These are phyloP conservation scores for Zaprionus capensis DNA, from an alignment of 1,140 invertebrate genomes.

Conservation along the genomic window DNA sequence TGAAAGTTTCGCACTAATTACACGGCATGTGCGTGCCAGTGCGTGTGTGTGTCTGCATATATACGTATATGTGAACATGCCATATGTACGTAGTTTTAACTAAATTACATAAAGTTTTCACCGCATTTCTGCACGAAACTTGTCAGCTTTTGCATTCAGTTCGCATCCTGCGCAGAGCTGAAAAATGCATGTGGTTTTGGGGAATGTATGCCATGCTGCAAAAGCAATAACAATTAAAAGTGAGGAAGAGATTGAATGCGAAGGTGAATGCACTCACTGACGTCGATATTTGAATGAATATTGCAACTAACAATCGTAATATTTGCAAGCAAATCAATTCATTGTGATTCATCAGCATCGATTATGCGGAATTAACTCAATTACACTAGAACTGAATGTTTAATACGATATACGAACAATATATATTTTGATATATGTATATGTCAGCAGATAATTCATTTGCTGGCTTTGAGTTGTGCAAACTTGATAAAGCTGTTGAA, in stretches of 20 bases:
- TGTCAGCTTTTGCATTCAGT: constrained; percentile 34
- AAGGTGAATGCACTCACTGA: not conserved
- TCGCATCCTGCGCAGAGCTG: not conserved
- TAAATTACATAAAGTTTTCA: constrained; percentile 58
- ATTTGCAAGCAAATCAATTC: not conserved
- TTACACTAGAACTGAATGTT: not conserved
- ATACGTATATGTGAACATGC: not conserved
- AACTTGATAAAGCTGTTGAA: not conserved
- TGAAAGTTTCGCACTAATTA: constrained; percentile 64
- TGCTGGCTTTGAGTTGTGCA: not conserved
- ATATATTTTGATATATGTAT: no score
- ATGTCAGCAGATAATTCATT: not conserved
- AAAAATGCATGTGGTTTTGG: constrained; percentile 2
- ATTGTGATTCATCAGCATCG: not conserved
- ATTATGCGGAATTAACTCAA: not conserved
- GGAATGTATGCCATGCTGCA: constrained; percentile 4
- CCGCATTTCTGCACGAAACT: constrained; percentile 34
- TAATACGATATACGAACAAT: not conserved
- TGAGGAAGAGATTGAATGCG: not conserved
- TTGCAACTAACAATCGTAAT: not conserved
- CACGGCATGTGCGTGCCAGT: constrained; percentile 44
- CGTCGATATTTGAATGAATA: not conserved
- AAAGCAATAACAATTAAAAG: constrained; percentile 14
- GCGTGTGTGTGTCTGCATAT: not conserved
- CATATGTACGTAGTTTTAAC: constrained; percentile 39